Conservation (phyloP, 2,797 vertebrate genomes). For the Peromyscus aztecus region DNA sequence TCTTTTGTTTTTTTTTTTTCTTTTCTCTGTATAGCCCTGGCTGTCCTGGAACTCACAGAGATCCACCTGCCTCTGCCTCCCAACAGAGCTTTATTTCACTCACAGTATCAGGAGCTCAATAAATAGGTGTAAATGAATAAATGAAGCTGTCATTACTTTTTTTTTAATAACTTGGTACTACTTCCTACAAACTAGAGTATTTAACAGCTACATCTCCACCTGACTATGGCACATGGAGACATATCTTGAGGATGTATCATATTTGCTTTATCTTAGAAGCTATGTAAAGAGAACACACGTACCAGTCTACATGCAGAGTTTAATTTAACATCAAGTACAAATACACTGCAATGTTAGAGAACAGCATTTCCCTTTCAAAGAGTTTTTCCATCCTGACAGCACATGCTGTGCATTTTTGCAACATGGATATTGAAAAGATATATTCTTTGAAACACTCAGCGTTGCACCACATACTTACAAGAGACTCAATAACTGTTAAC, state of each 20-base stretch:
- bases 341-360: slow-evolving; percentile 8
- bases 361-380: slow-evolving; percentile 44
- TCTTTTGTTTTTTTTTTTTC: no score
- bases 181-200: background rate
- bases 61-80: no score
- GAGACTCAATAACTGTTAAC: slow-evolving; percentile 54
- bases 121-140: slow-evolving; percentile 8
- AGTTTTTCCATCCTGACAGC: slow-evolving; percentile 20
- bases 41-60: no score
- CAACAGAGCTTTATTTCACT: background rate
- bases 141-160: background rate
- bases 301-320: background rate
- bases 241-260: background rate
- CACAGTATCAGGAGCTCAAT: background rate
- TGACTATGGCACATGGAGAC: background rate
- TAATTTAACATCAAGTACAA: slow-evolving; percentile 38
- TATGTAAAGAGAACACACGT: background rate
- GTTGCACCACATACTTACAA: slow-evolving; percentile 20
- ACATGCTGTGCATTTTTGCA: slow-evolving; percentile 18
- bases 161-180: background rate
- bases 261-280: slow-evolving; percentile 41
- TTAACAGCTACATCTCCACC: slow-evolving; percentile 22
- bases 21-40: no score
- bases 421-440: slow-evolving; percentile 60
- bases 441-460: slow-evolving; percentile 18